These are phyloP conservation scores for Nothoprocta pentlandii DNA, from an alignment of 2,113 vertebrate genomes.

Conservation along the genomic window DNA sequence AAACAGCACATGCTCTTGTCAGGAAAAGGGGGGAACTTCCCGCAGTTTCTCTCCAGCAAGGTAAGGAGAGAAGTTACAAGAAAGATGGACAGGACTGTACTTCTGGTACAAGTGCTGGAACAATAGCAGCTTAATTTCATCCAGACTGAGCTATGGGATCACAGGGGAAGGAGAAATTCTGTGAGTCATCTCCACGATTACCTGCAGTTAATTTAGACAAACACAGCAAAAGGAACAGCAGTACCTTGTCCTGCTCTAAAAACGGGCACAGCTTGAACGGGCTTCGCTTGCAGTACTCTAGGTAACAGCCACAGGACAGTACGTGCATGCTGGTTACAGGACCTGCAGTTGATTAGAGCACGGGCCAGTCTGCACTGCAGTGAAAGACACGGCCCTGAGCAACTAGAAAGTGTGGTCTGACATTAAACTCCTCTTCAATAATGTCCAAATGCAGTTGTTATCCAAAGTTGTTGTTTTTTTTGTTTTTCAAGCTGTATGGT, in stretches of 20 bases:
- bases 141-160: background rate
- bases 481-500: background rate
- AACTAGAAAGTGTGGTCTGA: background rate
- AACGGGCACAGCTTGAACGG: background rate
- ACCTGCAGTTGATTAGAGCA: background rate
- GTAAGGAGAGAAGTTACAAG: background rate
- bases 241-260: background rate
- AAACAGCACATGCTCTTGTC: background rate
- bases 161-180: background rate
- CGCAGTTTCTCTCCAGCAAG: background rate
- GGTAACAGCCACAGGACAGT: background rate
- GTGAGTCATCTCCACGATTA: background rate
- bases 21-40: background rate
- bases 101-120: background rate
- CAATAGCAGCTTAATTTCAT: background rate
- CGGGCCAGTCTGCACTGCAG: background rate
- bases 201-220: background rate
- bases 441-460: rapidly evolving
- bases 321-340: background rate
- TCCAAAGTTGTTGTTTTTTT: no score
- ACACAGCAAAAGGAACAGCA: background rate
- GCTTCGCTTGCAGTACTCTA: background rate
- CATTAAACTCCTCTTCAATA: background rate
- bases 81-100: background rate
- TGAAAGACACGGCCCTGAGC: background rate